Conservation (phyloP, 2,888 invertebrate genomes). For the Epiblema foenella region DNA sequence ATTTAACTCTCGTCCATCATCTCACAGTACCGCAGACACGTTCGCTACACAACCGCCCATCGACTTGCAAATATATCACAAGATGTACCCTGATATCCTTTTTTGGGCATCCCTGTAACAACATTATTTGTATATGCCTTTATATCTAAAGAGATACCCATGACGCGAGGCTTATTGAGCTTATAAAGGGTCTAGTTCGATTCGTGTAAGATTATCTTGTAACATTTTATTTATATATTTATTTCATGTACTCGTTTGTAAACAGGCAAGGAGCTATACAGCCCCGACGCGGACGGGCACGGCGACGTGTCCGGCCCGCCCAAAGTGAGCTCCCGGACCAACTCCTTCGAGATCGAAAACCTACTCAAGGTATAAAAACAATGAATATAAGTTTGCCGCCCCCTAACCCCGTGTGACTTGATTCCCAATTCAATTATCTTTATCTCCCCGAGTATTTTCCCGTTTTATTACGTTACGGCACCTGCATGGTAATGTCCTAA, state of each 20-base stretch:
- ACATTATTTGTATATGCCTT: too few species aligned
- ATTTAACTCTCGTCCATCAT: too few species aligned
- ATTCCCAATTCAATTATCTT: conserved; percentile 67
- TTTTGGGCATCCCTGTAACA: too few species aligned
- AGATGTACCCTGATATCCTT: too few species aligned
- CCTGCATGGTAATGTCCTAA: conserved; percentile 70
- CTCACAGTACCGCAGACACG: too few species aligned
- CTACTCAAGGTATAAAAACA: conserved; percentile 88
- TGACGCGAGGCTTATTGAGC: too few species aligned
- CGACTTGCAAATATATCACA: too few species aligned
- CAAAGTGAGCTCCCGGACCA: conserved; percentile 92
- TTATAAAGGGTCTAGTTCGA: too few species aligned
- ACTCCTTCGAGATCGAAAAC: conserved; percentile 98
- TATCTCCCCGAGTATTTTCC: conserved; percentile 57
- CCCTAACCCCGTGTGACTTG: conserved; percentile 57
- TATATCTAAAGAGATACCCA: too few species aligned
- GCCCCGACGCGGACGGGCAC: conserved; percentile 84
- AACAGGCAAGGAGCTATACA: conserved; percentile 90
- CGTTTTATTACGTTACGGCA: conserved; percentile 65
- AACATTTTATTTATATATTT: not conserved
- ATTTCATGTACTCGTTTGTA: conserved; percentile 5
- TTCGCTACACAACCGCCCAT: too few species aligned
- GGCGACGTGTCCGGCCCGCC: conserved; percentile 74
- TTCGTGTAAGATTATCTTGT: too few species aligned
- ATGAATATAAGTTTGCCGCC: conserved; percentile 54